Base-by-base conservation (phyloP, 1,140 invertebrate genomes). In the Trichonephila clavipes region DNA sequence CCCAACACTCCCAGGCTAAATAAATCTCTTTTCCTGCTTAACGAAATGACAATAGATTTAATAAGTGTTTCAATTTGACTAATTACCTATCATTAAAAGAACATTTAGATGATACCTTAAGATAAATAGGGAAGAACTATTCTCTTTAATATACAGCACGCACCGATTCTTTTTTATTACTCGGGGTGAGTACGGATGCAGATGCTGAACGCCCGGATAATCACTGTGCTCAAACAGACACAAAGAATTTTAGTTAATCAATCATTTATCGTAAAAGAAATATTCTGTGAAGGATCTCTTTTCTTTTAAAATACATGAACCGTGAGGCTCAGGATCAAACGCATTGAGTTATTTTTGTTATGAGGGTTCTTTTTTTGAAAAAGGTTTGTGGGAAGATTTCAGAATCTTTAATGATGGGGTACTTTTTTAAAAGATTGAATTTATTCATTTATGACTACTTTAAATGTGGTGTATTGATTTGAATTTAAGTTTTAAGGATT, bases 31-130 rank as follows among this genome's bases (percentile, higher is more conserved):
- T 77, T 77, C 28, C 34, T 24, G 5, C 24, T 77, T 40, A 77
- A 77, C 14, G 72, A 34, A 77, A 77, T 40, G 72, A 34, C 72
- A 77, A 77, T 6, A 77, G 72, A 77, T 77, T 77, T 34, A 34
- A 77, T 72, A 72, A 24, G 24, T 14, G 18, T 40, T 77, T 77
- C 18, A 77, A 77, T 77, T 77, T 77, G 16, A 34, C 72, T 77
- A 77, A 77, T 77, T 77, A 77, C 72, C 18, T 77, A 40, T 18
- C 34, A 77, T 77, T 77, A 77, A 77, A 77, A 77, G 14, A 28
- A 77, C 24, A 77, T 77, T 77, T 77, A 77, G 72, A 77, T 77
- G 72, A 77, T 77, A 18, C 16, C 34, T 28, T 12, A 2, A 12
- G 72, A 77, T 77, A 77, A 77, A 34, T 34, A 40, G 18, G 24